phyloP scores from a whole-genome alignment of 1,140 invertebrate species.

The Solen grandis region DNA sequence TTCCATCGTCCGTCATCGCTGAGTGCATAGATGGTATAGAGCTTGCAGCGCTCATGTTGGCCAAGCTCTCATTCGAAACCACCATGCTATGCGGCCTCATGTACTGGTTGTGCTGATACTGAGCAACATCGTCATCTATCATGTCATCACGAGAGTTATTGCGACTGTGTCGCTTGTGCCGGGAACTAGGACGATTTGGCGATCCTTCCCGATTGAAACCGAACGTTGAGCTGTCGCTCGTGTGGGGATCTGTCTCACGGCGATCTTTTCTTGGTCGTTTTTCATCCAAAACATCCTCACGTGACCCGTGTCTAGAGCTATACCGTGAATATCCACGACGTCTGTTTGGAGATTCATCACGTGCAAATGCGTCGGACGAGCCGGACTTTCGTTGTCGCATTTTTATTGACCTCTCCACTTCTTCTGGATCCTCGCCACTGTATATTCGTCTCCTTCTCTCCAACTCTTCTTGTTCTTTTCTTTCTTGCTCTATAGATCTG shows the following conservation, averaged over 20 bases:
- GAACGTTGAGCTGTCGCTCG: slow-evolving; percentile 70
- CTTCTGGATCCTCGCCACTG: slow-evolving; percentile 36
- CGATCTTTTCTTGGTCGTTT: slow-evolving; percentile 62
- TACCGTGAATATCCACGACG: slow-evolving; percentile 37
- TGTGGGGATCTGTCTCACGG: slow-evolving; percentile 61
- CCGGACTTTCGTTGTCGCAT: slow-evolving; percentile 46
- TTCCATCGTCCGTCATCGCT: slow-evolving; percentile 62
- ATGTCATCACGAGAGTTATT: slow-evolving; percentile 72
- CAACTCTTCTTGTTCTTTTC: slow-evolving; percentile 50
- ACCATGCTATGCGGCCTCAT: slow-evolving; percentile 67
- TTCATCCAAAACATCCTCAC: slow-evolving; percentile 72
- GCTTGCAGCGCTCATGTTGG: slow-evolving; percentile 62
- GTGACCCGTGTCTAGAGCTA: slow-evolving; percentile 67
- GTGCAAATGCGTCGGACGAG: slow-evolving; percentile 27
- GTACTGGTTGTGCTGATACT: slow-evolving; percentile 28
- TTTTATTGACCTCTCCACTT: slow-evolving; percentile 21
- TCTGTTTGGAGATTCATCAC: slow-evolving; percentile 65
- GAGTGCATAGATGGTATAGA: slow-evolving; percentile 66
- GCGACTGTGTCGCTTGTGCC: slow-evolving; percentile 60
- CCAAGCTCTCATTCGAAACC: slow-evolving; percentile 68
- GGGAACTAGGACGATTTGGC: slow-evolving; percentile 63
- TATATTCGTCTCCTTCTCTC: slow-evolving; percentile 46
- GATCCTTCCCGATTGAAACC: slow-evolving; percentile 76
- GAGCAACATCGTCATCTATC: slow-evolving; percentile 61
- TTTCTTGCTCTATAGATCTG: slow-evolving; percentile 40